phyloP scores from a whole-genome alignment of 2,113 vertebrate genomes.

The Casuarius casuarius region DNA sequence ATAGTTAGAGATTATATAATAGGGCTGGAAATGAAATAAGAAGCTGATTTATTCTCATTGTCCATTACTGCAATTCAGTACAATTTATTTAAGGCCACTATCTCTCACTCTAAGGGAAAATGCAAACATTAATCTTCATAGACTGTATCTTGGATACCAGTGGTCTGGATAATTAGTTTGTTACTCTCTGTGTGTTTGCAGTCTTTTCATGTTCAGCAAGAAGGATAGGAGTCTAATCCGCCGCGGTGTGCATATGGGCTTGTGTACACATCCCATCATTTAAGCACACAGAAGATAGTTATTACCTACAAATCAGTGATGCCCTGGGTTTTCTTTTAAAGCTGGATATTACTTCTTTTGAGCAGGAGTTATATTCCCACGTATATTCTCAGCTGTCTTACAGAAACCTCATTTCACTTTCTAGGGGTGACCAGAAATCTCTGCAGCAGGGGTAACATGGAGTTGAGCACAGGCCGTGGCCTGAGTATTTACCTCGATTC shows the following conservation, averaged over 20 bases:
- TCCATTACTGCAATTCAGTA: constrained; percentile 61
- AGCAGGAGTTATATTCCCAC: neutral
- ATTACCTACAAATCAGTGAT: neutral
- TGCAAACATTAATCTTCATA: constrained; percentile 73
- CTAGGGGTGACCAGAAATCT: neutral
- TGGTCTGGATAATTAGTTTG: constrained; percentile 72
- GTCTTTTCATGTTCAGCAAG: constrained; percentile 52
- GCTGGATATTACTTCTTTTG: neutral
- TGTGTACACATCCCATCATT: neutral
- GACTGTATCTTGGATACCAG: constrained; percentile 69
- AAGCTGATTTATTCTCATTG: constrained; percentile 73
- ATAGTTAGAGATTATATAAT: neutral
- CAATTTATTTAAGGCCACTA: constrained; percentile 76
- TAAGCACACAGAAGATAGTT: neutral
- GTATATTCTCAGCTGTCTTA: neutral
- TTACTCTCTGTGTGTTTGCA: constrained; percentile 10
- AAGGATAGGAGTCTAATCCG: constrained; percentile 44
- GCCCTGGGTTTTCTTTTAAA: neutral
- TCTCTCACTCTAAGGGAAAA: constrained; percentile 67
- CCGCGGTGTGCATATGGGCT: neutral
- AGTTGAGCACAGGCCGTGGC: neutral
- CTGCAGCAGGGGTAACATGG: neutral
- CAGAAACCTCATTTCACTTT: neutral
- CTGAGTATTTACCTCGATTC: neutral
- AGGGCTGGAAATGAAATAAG: constrained; percentile 57